Conservation (phyloP, 2,797 vertebrate species). For the Chiroxiphia lanceolata region DNA sequence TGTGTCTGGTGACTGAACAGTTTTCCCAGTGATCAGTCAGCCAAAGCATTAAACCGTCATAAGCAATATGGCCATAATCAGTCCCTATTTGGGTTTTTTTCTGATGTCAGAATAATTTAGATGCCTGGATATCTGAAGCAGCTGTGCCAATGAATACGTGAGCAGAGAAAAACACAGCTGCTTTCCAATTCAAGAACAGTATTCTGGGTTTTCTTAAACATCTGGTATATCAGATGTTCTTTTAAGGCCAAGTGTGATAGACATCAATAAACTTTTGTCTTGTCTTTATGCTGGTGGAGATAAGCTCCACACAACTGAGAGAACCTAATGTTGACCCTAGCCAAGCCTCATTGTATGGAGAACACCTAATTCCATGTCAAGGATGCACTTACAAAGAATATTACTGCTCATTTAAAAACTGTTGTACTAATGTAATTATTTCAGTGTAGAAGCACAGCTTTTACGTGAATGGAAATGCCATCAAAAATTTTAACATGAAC, state of each 20-base stretch:
- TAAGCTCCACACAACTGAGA: background rate
- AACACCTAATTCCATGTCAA: background rate
- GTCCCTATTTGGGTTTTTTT: constrained; percentile 14
- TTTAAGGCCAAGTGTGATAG: background rate
- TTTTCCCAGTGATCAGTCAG: constrained; percentile 31
- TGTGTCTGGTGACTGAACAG: background rate
- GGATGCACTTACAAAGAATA: background rate
- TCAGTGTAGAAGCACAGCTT: background rate
- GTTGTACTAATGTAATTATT: background rate
- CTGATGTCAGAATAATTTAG: constrained; percentile 66
- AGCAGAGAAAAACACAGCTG: constrained; percentile 55
- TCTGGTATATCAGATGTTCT: constrained; percentile 24
- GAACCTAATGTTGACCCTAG: background rate
- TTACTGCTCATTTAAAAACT: background rate
- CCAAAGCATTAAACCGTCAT: constrained; percentile 23
- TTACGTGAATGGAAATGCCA: background rate
- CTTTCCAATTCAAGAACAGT: background rate
- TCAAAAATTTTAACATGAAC: background rate
- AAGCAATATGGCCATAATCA: constrained; percentile 57
- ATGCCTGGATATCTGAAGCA: constrained; percentile 58
- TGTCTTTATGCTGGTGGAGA: background rate
- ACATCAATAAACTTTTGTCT: background rate
- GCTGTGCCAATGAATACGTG: constrained; percentile 47
- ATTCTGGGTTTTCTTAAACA: constrained; percentile 22
- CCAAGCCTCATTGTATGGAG: background rate